These are phyloP conservation scores for Sebastes goodei DNA, from an alignment of 2,797 vertebrate genomes.

Conservation along the genomic window DNA sequence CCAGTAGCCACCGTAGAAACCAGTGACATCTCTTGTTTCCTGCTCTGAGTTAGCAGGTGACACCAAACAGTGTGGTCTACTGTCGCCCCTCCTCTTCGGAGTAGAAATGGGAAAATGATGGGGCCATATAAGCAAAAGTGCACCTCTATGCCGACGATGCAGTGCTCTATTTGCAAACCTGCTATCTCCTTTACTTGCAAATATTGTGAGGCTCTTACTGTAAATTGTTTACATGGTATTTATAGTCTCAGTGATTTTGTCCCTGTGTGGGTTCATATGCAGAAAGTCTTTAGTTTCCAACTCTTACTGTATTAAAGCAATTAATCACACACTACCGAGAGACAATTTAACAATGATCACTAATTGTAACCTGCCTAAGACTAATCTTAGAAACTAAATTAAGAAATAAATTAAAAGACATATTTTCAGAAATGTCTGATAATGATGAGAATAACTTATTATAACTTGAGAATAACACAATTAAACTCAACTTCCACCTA, in stretches of 20 bases:
- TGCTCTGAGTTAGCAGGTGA: constrained; percentile 8
- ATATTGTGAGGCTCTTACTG: too few relatives aligned
- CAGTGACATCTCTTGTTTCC: constrained; percentile 41
- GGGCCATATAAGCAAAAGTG: neutral
- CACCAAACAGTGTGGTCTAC: neutral
- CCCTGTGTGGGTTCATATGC: neutral
- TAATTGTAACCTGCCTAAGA: too few relatives aligned
- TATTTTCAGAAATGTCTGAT: too few relatives aligned
- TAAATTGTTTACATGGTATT: too few relatives aligned
- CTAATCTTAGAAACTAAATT: too few relatives aligned
- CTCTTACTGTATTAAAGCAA: neutral
- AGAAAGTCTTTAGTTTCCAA: neutral
- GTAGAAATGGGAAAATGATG: neutral
- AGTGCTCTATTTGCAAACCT: neutral
- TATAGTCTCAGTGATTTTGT: neutral
- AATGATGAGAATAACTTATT: too few relatives aligned
- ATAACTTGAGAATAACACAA: too few relatives aligned
- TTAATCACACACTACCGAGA: neutral
- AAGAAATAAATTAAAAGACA: too few relatives aligned
- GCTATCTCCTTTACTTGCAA: neutral
- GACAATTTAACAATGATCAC: neutral
- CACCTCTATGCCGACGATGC: neutral
- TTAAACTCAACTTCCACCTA: too few relatives aligned
- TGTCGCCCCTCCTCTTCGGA: neutral
- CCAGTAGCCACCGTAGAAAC: constrained; percentile 29